These are phyloP conservation scores for Criorhina ranunculi DNA, from an alignment of 2,888 invertebrate species.

Conservation along the genomic window DNA sequence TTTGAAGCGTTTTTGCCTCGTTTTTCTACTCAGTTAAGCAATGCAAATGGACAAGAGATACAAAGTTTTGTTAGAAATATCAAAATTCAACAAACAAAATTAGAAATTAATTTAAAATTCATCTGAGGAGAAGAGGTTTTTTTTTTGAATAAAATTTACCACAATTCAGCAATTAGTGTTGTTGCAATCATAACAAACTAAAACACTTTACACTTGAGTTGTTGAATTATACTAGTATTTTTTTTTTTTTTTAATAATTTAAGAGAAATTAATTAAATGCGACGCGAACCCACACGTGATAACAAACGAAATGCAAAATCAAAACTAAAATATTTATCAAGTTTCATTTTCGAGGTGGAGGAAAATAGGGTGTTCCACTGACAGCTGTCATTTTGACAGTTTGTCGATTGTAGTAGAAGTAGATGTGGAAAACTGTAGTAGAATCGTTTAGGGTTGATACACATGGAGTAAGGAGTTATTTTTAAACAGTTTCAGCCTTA, in stretches of 20 bases:
- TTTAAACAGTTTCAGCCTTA: too few relatives aligned
- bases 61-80: not conserved
- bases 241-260: too few relatives aligned
- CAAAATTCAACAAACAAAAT: not conserved
- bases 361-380: constrained; percentile 19
- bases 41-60: not conserved
- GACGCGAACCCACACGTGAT: not conserved
- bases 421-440: constrained; percentile 19
- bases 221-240: not conserved
- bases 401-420: constrained; percentile 35
- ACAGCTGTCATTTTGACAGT: constrained; percentile 30
- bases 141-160: constrained; percentile 53
- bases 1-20: not conserved
- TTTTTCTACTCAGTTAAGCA: constrained; percentile 15
- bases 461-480: not conserved
- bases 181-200: constrained; percentile 64
- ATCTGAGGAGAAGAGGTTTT: constrained; percentile 10
- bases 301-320: constrained; percentile 29
- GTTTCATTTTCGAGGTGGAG: not conserved
- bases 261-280: not conserved
- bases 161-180: constrained; percentile 73
- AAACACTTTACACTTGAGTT: constrained; percentile 9
- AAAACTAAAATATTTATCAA: constrained; percentile 57
- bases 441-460: not conserved
- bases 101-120: constrained; percentile 3